Base-by-base conservation (phyloP, 2,888 invertebrate species). In the Scelioninae gen. 1 region DNA sequence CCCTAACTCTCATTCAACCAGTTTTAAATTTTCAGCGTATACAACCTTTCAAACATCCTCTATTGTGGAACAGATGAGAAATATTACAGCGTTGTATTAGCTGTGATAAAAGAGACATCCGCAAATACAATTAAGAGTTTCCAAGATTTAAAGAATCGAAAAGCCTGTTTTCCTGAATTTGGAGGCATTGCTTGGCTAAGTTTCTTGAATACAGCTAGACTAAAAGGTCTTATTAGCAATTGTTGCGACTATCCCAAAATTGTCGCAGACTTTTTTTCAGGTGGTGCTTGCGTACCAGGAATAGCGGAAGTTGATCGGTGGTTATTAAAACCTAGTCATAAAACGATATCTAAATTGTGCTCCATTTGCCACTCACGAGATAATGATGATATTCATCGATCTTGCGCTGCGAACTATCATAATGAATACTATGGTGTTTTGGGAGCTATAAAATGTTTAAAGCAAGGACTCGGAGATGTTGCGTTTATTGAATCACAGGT, bases 81-180 rank as follows among this genome's bases (percentile, higher is more conserved):
- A 10, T 90, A 93, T 0, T 93, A 94, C 10, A 93, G 94, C 11
- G 92, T 94, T 0, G 87, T 90, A 0, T 92, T 94, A 0, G 94
- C 95, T 0, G 93, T 95, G 13, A 91, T 95, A 0, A 94, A 91
- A 23, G 86, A 87, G 51, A 60, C 62, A 0, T 31, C 76, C 0
- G 69, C 45, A 5, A 13, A 79, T 10, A 71, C 74, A 2, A 93
- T 94, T 63, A 93, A 92, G 0, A 92, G 93, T 31, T 94, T 95
- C 83, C 93, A 93, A 81, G 94, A 94, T 88, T 88, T 96, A 1
- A 92, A 93, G 45, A 93, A 92, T 0, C 94, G 93, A 83, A 93
- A 92, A 29, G 95, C 94, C 0, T 96, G 95, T 89, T 94, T 96
- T 92, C 95, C 95, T 0, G 95, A 95, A 87, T 95, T 93, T 85